These are phyloP conservation scores for Physella acuta DNA, from an alignment of 1,140 invertebrate genomes.

Conservation along the genomic window DNA sequence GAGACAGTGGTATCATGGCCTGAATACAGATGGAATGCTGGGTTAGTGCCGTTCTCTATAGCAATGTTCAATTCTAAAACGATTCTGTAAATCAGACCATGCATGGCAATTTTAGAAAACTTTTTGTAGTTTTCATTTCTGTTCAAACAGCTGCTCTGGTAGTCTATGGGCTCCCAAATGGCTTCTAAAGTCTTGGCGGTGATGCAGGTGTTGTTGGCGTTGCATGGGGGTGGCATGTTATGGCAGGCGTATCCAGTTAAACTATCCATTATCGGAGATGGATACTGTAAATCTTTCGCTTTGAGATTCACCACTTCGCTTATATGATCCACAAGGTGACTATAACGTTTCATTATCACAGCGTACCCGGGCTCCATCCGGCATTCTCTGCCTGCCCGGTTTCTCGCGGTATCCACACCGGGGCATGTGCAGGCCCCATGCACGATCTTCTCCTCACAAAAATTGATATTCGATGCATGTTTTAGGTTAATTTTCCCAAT, in stretches of 20 bases:
- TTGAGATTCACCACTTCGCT: slow-evolving; percentile 28
- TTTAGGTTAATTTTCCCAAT: slow-evolving; percentile 63
- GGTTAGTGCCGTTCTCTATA: slow-evolving; percentile 77
- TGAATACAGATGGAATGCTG: slow-evolving; percentile 81
- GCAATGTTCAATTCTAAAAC: slow-evolving; percentile 70
- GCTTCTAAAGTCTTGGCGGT: slow-evolving; percentile 39
- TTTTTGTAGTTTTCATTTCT: slow-evolving; percentile 31
- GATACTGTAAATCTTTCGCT: slow-evolving; percentile 19
- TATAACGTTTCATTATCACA: slow-evolving; percentile 22
- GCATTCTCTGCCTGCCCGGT: slow-evolving; percentile 36
- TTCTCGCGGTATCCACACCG: slow-evolving; percentile 31
- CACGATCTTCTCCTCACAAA: slow-evolving; percentile 39
- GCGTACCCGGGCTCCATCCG: slow-evolving; percentile 27
- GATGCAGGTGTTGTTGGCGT: slow-evolving; percentile 34
- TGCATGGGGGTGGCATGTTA: slow-evolving; percentile 74
- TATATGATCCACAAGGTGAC: slow-evolving; percentile 27
- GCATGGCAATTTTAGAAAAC: slow-evolving; percentile 47
- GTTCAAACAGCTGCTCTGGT: slow-evolving; percentile 42
- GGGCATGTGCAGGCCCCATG: slow-evolving; percentile 76
- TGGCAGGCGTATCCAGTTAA: slow-evolving; percentile 83
- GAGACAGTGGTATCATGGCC: slow-evolving; percentile 88
- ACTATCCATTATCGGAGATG: slow-evolving; percentile 72
- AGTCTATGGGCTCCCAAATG: slow-evolving; percentile 51
- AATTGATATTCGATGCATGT: slow-evolving; percentile 33
- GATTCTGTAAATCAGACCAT: slow-evolving; percentile 59